Percentiles rank a stretch among this genome's conserved stretches.
Conservation (phyloP, 2,113 vertebrate species). For the Dendrocopos noguchii region DNA sequence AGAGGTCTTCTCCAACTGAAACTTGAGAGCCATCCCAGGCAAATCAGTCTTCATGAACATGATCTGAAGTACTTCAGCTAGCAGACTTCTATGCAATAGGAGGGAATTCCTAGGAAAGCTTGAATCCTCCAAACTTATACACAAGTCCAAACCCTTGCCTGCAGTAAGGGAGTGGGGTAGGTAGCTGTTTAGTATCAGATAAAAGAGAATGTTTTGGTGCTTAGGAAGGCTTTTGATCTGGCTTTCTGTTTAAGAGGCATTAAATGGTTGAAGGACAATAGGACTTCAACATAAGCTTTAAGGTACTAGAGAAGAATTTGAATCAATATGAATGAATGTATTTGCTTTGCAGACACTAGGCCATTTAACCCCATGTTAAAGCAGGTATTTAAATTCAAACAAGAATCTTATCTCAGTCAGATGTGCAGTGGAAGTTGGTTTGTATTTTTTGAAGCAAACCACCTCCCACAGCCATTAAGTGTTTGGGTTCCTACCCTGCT, state of each 20-base stretch:
- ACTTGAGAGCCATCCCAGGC: neutral
- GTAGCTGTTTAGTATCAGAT: neutral
- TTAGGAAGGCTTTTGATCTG: neutral
- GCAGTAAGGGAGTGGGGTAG: neutral
- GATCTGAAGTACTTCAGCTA: neutral
- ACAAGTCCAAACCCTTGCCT: neutral
- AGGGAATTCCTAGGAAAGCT: neutral
- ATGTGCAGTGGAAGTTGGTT: neutral
- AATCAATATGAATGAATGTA: neutral
- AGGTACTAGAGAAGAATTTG: neutral
- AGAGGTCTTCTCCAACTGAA: too few relatives aligned
- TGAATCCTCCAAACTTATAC: neutral
- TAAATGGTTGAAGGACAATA: neutral
- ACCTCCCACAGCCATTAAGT: neutral
- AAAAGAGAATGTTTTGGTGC: neutral
- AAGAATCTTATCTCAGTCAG: neutral
- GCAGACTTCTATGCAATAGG: neutral
- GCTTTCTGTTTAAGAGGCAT: neutral
- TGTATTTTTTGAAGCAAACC: neutral
- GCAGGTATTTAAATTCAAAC: neutral
- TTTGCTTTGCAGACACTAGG: neutral
- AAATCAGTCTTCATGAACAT: neutral
- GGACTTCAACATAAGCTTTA: neutral
- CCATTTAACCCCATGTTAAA: neutral
- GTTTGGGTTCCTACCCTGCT: neutral